Percentiles rank a stretch among this genome's conserved stretches.
phyloP scores from a whole-genome alignment of 2,113 vertebrate species.

The Pithys albifrons region DNA sequence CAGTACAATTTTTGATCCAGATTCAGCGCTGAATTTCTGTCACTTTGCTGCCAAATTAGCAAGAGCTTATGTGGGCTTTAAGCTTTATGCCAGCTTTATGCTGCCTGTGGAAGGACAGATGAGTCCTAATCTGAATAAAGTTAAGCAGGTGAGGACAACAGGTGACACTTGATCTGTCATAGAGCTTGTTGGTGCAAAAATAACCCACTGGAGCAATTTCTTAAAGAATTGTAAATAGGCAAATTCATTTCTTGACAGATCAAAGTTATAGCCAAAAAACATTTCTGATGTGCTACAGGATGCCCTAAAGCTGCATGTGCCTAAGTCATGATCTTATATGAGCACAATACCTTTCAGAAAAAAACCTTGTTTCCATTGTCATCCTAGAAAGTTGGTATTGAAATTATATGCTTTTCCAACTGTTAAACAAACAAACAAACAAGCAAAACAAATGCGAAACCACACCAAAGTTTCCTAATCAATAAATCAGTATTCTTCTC shows the following conservation, averaged over 20 bases:
- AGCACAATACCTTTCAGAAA: background rate
- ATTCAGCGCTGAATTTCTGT: background rate
- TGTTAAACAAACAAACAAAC: background rate
- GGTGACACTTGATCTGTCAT: background rate
- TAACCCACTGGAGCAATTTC: background rate
- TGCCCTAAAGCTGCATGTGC: background rate
- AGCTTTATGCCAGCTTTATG: conserved; percentile 13
- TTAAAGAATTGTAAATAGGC: background rate
- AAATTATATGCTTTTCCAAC: background rate
- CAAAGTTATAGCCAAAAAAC: background rate
- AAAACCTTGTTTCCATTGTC: background rate
- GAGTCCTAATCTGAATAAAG: background rate
- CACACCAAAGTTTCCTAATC: background rate
- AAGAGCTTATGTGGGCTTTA: background rate
- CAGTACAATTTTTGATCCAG: background rate
- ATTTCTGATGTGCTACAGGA: background rate
- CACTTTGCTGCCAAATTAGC: conserved; percentile 31
- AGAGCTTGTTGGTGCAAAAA: background rate
- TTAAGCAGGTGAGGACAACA: background rate
- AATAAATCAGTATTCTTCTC: background rate
- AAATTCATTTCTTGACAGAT: background rate
- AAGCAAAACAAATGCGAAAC: background rate
- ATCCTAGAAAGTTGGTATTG: background rate
- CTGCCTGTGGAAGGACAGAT: background rate
- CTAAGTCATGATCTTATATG: background rate